Percentiles rank a stretch among this genome's conserved stretches.
phyloP scores from a whole-genome alignment of 2,113 vertebrate genomes.

The Manacus vitellinus region DNA sequence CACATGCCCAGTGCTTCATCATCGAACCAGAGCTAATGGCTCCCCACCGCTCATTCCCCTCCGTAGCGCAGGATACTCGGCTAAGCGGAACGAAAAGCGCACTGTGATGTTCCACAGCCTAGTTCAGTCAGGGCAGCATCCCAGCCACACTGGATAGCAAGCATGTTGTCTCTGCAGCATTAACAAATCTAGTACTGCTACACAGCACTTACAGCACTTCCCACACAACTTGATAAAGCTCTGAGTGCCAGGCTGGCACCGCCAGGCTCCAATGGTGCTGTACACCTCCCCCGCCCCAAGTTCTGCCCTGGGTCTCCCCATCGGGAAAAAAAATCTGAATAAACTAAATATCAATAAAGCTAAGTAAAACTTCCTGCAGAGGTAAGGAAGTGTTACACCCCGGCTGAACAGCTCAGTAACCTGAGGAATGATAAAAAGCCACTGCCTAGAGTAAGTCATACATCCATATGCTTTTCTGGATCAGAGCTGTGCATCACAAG shows the following conservation, averaged over 20 bases:
- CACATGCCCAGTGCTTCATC: background rate
- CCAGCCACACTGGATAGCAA: background rate
- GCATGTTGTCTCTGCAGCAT: background rate
- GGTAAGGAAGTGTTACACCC: background rate
- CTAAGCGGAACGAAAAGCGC: background rate
- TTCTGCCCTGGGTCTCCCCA: background rate
- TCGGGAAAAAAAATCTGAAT: background rate
- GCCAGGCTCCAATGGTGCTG: background rate
- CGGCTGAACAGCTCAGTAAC: background rate
- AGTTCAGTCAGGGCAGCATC: background rate
- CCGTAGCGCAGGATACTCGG: fast-evolving
- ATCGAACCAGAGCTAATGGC: background rate
- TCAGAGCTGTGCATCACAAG: background rate
- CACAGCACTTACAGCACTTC: background rate
- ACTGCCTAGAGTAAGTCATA: background rate
- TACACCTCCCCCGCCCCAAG: fast-evolving
- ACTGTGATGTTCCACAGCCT: fast-evolving
- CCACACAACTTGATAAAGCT: background rate
- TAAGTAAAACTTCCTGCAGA: background rate
- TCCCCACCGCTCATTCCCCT: background rate
- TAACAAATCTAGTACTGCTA: background rate
- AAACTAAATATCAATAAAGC: background rate
- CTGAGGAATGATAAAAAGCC: background rate
- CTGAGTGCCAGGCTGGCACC: background rate
- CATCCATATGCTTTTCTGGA: background rate